Evolutionary conservation across 2,888 invertebrate species (phyloP).

Genomic region (Stenichneumon culpator): DNA sequence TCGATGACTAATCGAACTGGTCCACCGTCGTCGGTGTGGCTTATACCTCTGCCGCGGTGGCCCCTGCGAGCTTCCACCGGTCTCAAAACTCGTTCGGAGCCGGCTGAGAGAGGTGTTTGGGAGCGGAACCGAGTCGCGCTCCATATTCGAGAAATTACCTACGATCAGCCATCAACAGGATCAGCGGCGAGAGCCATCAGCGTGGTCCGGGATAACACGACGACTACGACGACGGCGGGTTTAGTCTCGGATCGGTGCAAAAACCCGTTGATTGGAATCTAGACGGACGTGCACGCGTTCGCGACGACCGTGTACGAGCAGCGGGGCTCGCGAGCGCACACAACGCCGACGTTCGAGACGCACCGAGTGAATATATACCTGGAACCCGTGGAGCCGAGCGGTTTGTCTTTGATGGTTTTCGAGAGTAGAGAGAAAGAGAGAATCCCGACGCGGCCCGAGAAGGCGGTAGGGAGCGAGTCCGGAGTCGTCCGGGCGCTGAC

Average conservation of each 20-base stretch:
- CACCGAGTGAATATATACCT: constrained; percentile 74
- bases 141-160: constrained; percentile 69
- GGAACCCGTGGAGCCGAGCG: constrained; percentile 75
- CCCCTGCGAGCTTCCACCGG: constrained; percentile 18
- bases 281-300: constrained; percentile 75
- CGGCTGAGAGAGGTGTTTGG: constrained; percentile 65
- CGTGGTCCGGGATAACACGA: constrained; percentile 49
- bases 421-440: constrained; percentile 52
- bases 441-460: constrained; percentile 65
- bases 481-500: constrained; percentile 73
- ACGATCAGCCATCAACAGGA: neutral
- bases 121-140: constrained; percentile 65
- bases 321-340: constrained; percentile 52
- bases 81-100: constrained; percentile 13
- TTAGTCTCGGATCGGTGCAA: constrained; percentile 71
- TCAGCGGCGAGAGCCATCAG: constrained; percentile 52
- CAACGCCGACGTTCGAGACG: constrained; percentile 16
- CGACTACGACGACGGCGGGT: constrained; percentile 58
- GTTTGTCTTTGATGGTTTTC: constrained; percentile 79
- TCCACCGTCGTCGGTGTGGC: constrained; percentile 41
- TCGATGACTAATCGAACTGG: constrained; percentile 75
- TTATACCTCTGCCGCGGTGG: constrained; percentile 1
- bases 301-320: constrained; percentile 40
- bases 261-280: constrained; percentile 83
- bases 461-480: constrained; percentile 76